Evolutionary conservation across 2,888 invertebrate genomes (phyloP).

Genomic region (Deroplatys truncata): DNA sequence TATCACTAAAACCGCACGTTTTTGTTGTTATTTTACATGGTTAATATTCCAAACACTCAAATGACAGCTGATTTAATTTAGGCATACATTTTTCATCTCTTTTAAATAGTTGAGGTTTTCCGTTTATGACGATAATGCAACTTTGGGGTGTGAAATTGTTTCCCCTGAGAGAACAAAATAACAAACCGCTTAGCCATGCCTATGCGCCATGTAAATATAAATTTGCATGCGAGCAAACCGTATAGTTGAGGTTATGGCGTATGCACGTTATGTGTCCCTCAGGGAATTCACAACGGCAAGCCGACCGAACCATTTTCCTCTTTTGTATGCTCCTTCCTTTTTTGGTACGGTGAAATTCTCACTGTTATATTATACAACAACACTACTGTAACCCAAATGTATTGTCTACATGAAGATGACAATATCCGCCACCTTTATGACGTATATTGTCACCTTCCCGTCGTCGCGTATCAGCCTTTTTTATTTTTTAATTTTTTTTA

Average conservation of each 20-base stretch:
- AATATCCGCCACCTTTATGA: no score
- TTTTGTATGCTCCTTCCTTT: background rate
- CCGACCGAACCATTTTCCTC: background rate
- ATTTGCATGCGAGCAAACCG: background rate
- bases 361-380: background rate
- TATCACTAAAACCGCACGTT: no score
- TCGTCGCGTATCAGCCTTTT: no score
- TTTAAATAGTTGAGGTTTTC: background rate
- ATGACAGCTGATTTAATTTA: no score
- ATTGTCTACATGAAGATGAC: no score
- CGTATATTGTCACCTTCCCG: no score
- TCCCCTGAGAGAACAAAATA: background rate
- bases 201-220: background rate
- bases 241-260: background rate
- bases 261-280: background rate
- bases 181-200: background rate
- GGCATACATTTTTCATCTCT: background rate
- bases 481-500: no score
- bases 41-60: no score
- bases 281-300: background rate
- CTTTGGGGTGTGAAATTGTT: background rate
- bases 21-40: no score
- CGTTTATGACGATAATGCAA: background rate
- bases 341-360: background rate
- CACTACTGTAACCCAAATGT: no score